These are phyloP conservation scores for Pogonomyrmex barbatus DNA, from an alignment of 1,140 invertebrate species.

Conservation along the genomic window DNA sequence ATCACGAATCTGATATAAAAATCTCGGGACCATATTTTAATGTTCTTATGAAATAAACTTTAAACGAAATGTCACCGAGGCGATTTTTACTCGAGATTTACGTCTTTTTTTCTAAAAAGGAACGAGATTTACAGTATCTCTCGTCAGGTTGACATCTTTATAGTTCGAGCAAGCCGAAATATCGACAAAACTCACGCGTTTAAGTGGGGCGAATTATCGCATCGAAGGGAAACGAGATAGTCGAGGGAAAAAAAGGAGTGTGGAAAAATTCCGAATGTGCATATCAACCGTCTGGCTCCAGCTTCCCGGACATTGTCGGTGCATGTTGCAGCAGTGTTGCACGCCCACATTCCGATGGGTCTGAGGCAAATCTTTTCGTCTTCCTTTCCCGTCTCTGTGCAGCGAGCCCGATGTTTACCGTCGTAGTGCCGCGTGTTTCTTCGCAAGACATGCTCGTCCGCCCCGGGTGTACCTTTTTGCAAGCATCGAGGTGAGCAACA, in stretches of 20 bases:
- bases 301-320: slow-evolving; percentile 76
- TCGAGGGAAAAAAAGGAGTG: neutral
- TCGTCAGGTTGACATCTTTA: neutral
- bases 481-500: slow-evolving; percentile 25
- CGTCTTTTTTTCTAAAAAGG: no score
- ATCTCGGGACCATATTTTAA: neutral
- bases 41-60: neutral
- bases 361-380: slow-evolving; percentile 67
- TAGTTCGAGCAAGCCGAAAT: no score
- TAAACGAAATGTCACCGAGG: neutral
- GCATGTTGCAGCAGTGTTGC: slow-evolving; percentile 13
- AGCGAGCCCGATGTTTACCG: slow-evolving; percentile 50
- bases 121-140: no score
- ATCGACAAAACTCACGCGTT: neutral
- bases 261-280: neutral
- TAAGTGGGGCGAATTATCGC: slow-evolving; percentile 61
- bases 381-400: slow-evolving; percentile 13
- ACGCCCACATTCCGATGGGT: slow-evolving; percentile 79
- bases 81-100: neutral
- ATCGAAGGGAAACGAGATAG: slow-evolving; percentile 55
- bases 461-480: neutral
- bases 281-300: slow-evolving; percentile 20
- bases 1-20: neutral
- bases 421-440: slow-evolving; percentile 54
- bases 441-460: slow-evolving; percentile 14